These are phyloP conservation scores for Sarcophaga rosellei DNA, from an alignment of 2,888 invertebrate species.

Conservation along the genomic window DNA sequence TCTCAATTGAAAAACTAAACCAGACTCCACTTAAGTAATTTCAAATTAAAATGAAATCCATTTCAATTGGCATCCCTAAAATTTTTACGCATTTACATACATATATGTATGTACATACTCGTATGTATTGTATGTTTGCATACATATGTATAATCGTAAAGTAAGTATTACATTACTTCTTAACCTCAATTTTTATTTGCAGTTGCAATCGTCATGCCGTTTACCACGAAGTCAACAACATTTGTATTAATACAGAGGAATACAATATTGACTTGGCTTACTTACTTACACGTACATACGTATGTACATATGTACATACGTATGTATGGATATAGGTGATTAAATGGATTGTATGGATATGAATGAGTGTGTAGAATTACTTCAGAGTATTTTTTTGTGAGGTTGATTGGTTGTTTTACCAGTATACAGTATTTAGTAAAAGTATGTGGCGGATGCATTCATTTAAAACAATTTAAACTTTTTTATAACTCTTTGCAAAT, in stretches of 20 bases:
- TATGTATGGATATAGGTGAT: not conserved
- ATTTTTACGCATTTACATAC: not conserved
- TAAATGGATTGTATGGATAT: not conserved
- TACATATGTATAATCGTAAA: constrained; percentile 70
- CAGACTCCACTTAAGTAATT: no score
- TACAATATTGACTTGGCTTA: not conserved
- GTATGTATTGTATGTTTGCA: not conserved
- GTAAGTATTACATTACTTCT: constrained; percentile 72
- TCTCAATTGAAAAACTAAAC: no score
- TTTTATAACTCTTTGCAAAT: no score
- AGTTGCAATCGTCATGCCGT: constrained; percentile 61
- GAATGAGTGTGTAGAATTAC: constrained; percentile 4
- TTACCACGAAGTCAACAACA: constrained; percentile 55
- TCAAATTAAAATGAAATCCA: no score
- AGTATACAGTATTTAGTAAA: constrained; percentile 13
- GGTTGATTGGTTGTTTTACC: not conserved
- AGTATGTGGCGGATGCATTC: not conserved
- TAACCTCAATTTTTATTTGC: constrained; percentile 76
- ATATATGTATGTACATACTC: not conserved
- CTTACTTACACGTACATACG: not conserved
- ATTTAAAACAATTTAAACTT: no score
- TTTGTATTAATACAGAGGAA: constrained; percentile 27
- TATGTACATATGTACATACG: not conserved
- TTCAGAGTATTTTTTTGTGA: not conserved
- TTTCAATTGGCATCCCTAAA: not conserved